Base-by-base conservation (phyloP, 1,140 invertebrate species). In the Archegozetes longisetosus region DNA sequence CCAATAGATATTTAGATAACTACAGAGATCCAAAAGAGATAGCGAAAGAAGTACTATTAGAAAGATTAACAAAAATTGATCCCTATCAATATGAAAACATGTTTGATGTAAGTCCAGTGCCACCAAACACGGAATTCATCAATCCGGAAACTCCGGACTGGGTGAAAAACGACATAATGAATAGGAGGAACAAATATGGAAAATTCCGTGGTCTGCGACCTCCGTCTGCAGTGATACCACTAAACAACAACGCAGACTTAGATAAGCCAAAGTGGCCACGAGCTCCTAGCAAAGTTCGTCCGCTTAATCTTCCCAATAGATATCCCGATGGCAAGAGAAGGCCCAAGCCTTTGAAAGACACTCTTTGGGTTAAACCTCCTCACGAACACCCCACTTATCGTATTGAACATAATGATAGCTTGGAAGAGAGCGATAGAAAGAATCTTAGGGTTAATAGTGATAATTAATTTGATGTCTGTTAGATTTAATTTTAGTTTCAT, bases 21-120 rank as follows among this genome's bases (percentile, higher is more conserved):
- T 92, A 95, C 68, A 79, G 87, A 65, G 88, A 96, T 75, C 79
- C 81, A 0, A 93, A 91, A 73, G 80, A 94, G 62, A 78, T 91
- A 0, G 79, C 81, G 51, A 88, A 94, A 70, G 86, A 95, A 70
- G 86, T 84, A 68, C 74, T 97, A 22, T 66, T 86, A 52, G 80
- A 82, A 46, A 87, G 88, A 70, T 70, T 97, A 58, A 84, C 84
- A 68, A 79, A 79, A 52, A 77, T 82, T 25, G 79, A 90, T 77
- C 90, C 91, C 0, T 93, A 95, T 67, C 76, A 84, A 61, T 77
- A 74, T 4, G 75, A 80, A 9, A 55, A 62, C 9, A 48, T n/a
- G 23, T 57, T 55, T 56, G 59, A 67, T 54, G 60, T 57, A 22
- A 48, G 57, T 20, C 62, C 60, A 13, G 58, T 61, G 48, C 81